phyloP scores from a whole-genome alignment of 2,113 vertebrate species.

The Sigmodon hispidus region DNA sequence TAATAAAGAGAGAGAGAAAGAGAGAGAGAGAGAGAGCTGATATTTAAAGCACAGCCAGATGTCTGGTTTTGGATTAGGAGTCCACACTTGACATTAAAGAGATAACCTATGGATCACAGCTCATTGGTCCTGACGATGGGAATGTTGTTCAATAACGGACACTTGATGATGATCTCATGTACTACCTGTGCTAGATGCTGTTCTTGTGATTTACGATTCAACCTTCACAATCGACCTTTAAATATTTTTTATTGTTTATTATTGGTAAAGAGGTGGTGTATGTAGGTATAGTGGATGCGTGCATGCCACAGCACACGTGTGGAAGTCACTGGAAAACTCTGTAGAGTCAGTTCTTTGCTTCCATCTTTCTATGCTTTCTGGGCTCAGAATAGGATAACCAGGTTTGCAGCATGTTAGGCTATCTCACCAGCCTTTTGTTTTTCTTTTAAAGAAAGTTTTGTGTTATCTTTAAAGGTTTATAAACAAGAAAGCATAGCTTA shows the following conservation, averaged over 20 bases:
- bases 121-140: neutral
- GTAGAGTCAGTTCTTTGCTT: neutral
- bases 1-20: neutral
- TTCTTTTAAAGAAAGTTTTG: neutral
- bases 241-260: neutral
- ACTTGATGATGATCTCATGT: rapidly evolving
- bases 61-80: neutral
- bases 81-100: neutral
- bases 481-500: neutral
- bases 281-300: neutral
- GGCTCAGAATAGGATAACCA: too few species aligned
- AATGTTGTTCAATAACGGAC: neutral
- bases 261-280: neutral
- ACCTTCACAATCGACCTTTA: neutral
- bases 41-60: neutral
- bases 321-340: neutral
- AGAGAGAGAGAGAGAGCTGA: neutral
- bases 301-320: too few species aligned
- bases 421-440: neutral
- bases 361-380: neutral
- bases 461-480: neutral
- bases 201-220: neutral
- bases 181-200: neutral
- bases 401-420: neutral
- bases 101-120: neutral